Evolutionary conservation across 2,113 vertebrate species (phyloP), one percentile per base, ranked within the genome.

Genomic region (Kobus ellipsiprymnus): DNA sequence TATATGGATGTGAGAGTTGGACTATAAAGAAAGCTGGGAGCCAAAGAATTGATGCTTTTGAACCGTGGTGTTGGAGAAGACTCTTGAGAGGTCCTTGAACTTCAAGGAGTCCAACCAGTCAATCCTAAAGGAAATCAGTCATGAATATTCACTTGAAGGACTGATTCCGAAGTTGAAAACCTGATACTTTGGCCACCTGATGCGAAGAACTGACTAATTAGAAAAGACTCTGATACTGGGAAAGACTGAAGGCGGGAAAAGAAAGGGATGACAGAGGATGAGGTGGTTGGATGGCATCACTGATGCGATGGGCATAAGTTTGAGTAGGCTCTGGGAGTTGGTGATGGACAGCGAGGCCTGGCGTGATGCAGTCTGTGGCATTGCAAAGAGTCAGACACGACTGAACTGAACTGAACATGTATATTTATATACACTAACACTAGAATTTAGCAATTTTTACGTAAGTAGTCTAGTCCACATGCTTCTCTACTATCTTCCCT

Each of bases 301-400:
- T 0, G 5, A 40, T 0, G 0, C 2, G 0, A 40, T 71, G n/a
- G 67, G 10, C 67, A 40, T 40, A 21, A 40, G 8, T 67, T 21
- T 67, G 64, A 36, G 64, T 21, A 36, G 5, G n/a, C 67, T 71
- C 5, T 23, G 5, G 5, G 19, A 71, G 19, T 40, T 71, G 19
- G 10, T 71, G 19, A 71, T 71, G 10, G 19, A 23, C 67, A 6
- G 2, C 0, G 19, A 71, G 19, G 10, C 67, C 19, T 71, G 67
- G 19, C 0, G 0, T 40, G 36, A 21, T 71, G n/a, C 67, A 40
- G n/a, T 13, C n/a, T 36, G 6, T 71, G 64, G 64, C 8, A 4
- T 71, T 2, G 9, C 64, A 21, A 36, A 67, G 33, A 67, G 17
- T 36, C 4, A 0, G 64, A 71, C n/a, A 71, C 21, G 2, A 8